These are phyloP conservation scores for Daubentonia madagascariensis DNA, from an alignment of 2,113 vertebrate genomes.

Conservation along the genomic window DNA sequence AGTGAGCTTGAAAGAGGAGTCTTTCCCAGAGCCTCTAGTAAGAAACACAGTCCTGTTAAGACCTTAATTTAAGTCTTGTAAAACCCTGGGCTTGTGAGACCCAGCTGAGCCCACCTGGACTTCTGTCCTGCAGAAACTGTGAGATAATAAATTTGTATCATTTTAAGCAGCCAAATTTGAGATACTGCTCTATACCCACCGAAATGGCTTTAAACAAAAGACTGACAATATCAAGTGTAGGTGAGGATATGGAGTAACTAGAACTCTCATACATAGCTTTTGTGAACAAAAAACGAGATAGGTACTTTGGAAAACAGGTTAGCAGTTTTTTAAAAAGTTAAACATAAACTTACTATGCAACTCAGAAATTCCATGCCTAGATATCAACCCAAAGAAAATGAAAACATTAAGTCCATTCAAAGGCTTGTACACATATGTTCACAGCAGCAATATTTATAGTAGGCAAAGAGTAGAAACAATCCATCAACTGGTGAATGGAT, in stretches of 20 bases:
- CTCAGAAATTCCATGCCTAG: background rate
- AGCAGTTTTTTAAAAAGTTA: background rate
- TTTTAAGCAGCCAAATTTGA: background rate
- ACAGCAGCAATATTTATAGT: background rate
- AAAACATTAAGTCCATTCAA: conserved; percentile 9
- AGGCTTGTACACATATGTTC: background rate
- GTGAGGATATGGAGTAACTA: background rate
- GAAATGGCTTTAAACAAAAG: background rate
- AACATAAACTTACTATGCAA: background rate
- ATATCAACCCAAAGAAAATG: background rate
- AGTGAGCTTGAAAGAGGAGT: background rate
- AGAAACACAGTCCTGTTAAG: background rate
- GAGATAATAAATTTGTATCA: background rate
- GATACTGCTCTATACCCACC: background rate
- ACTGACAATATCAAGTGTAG: background rate
- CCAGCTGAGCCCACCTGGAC: background rate
- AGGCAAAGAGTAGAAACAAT: background rate
- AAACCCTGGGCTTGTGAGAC: background rate
- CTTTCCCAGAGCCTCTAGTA: background rate
- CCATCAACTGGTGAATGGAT: background rate
- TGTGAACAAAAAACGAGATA: background rate
- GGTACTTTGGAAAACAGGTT: background rate
- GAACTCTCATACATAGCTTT: background rate
- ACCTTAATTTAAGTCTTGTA: background rate
- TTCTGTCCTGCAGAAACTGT: background rate